A percentile compares a stretch with the other conserved stretches of the same genome.
Conservation (phyloP, 1,140 invertebrate genomes). For the Proales similis region DNA sequence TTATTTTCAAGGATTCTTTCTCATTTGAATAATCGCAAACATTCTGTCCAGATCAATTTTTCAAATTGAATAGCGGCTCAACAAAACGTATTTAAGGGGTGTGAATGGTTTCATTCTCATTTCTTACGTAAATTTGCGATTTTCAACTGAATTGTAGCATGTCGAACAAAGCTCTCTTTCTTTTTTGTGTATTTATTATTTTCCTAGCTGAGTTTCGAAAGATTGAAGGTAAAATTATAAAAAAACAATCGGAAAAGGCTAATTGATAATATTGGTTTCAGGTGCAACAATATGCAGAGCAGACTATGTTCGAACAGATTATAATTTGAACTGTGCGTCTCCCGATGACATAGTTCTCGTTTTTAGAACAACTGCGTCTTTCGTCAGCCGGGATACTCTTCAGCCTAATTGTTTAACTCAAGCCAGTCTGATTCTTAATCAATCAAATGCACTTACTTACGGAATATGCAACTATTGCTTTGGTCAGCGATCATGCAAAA, state of each 20-base stretch:
- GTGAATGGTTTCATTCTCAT: too few species aligned
- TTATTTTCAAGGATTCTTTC: too few species aligned
- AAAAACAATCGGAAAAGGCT: not conserved
- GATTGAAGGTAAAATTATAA: not conserved
- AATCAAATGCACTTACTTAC: not conserved
- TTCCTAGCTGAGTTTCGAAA: not conserved
- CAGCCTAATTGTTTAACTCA: not conserved
- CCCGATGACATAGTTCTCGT: not conserved
- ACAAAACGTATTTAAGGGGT: too few species aligned
- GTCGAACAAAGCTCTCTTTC: too few species aligned
- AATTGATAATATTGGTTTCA: constrained; percentile 2
- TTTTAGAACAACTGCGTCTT: not conserved
- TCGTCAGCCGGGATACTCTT: not conserved
- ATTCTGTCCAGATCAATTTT: too few species aligned
- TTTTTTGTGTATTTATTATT: too few species aligned
- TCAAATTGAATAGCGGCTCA: too few species aligned
- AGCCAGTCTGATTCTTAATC: not conserved
- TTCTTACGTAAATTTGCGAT: too few species aligned
- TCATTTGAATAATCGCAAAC: too few species aligned
- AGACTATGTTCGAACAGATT: constrained; percentile 17
- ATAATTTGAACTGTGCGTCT: constrained; percentile 25
- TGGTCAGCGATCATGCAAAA: not conserved
- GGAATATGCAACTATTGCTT: constrained; percentile 18
- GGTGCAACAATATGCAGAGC: constrained; percentile 14
- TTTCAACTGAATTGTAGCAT: too few species aligned